phyloP scores from a whole-genome alignment of 2,888 invertebrate genomes.

The Seladonia tumulorum region DNA sequence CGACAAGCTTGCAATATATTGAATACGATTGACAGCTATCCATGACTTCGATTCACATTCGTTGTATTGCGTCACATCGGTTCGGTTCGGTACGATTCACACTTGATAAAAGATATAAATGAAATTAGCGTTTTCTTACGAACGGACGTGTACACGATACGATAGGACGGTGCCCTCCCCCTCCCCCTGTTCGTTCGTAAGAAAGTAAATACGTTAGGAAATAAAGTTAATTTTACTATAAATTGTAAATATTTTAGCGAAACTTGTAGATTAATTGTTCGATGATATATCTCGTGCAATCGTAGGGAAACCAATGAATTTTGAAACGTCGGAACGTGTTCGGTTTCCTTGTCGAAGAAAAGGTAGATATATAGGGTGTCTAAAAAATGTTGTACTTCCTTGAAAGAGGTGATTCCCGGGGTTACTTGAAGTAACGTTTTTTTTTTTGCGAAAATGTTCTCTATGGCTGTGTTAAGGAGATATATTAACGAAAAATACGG shows the following conservation, averaged over 20 bases:
- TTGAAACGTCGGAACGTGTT: neutral
- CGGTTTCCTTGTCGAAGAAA: neutral
- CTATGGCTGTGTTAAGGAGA: too few relatives aligned
- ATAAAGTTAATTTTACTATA: neutral
- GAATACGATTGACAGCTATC: conserved; percentile 11
- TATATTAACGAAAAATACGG: too few relatives aligned
- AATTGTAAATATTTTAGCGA: conserved; percentile 28
- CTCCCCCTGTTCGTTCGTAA: conserved; percentile 10
- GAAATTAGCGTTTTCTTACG: conserved; percentile 7
- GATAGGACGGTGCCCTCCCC: conserved; percentile 5
- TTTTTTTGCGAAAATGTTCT: too few relatives aligned
- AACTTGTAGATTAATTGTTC: conserved; percentile 15
- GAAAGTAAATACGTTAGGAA: neutral
- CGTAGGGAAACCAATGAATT: conserved; percentile 17
- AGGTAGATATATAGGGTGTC: neutral
- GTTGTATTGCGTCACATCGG: neutral
- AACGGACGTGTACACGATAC: conserved; percentile 1
- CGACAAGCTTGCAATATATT: neutral
- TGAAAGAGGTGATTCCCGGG: too few relatives aligned
- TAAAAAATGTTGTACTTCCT: too few relatives aligned
- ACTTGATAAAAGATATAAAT: neutral
- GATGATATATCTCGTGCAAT: conserved; percentile 45
- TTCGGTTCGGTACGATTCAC: neutral
- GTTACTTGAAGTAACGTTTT: too few relatives aligned
- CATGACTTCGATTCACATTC: conserved; percentile 31